These are phyloP conservation scores for Hydrophis major DNA, from an alignment of 2,797 vertebrate genomes.

Conservation along the genomic window DNA sequence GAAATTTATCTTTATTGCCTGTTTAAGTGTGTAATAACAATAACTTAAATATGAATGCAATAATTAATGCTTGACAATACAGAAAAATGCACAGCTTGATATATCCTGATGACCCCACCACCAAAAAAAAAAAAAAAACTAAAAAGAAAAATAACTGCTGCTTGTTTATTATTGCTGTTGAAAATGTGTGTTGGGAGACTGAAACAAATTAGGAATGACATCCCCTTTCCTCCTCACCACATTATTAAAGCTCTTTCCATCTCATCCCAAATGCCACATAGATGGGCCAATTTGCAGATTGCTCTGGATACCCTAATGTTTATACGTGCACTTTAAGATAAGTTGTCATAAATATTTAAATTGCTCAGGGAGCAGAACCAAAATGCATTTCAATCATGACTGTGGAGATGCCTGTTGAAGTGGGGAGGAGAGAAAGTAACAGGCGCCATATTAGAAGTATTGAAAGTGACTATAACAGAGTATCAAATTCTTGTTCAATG, in stretches of 20 bases:
- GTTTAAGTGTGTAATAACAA: conserved; percentile 43
- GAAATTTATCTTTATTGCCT: conserved; percentile 47
- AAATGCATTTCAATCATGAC: conserved; percentile 67
- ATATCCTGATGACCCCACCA: not conserved
- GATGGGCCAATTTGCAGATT: conserved; percentile 69
- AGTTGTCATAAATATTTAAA: conserved; percentile 71
- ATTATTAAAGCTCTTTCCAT: conserved; percentile 57
- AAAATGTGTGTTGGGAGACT: conserved; percentile 20
- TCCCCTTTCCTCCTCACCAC: conserved; percentile 54
- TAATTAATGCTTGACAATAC: conserved; percentile 53
- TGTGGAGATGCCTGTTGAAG: conserved; percentile 69
- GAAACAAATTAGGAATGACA: conserved; percentile 54
- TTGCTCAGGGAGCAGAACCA: conserved; percentile 68
- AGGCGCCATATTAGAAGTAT: conserved; percentile 68
- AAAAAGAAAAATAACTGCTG: not conserved
- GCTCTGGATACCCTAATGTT: conserved; percentile 60
- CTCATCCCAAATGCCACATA: conserved; percentile 57
- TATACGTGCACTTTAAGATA: conserved; percentile 67
- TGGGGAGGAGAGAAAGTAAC: conserved; percentile 43
- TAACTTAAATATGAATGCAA: conserved; percentile 27
- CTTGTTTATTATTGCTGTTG: not conserved
- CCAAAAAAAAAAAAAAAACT: not conserved
- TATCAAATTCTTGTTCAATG: conserved; percentile 73
- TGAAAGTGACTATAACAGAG: conserved; percentile 73
- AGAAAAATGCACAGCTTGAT: conserved; percentile 42